Base-by-base conservation (phyloP, 2,888 invertebrate species). In the Malthinus seriepunctatus region DNA sequence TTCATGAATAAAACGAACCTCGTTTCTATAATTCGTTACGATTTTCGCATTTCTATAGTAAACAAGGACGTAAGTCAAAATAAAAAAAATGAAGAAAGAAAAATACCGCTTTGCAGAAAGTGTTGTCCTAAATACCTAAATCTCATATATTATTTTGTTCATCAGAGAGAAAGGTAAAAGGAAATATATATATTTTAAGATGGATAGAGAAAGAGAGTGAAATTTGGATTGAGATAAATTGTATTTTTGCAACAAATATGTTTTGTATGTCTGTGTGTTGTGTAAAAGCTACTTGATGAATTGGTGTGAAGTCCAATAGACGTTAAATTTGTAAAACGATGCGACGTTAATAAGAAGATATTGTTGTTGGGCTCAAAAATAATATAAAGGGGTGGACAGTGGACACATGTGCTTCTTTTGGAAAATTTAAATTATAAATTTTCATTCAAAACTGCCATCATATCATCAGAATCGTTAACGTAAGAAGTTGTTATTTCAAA, bases 241-340 rank as follows among this genome's bases (percentile, higher is more conserved):
- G 63, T 62, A 60, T 58, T 63, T 55, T 58, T 59, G n/a, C n/a
- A n/a, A n/a, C n/a, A n/a, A n/a, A n/a, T n/a, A n/a, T n/a, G n/a
- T n/a, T n/a, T n/a, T n/a, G n/a, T n/a, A n/a, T 23, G 23, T 5
- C 3, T 5, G 23, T 5, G 23, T 23, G 23, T 23, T 51, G 52
- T 56, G 56, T 50, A 58, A 53, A 51, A 51, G 57, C 46, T 34
- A 44, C 46, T 62, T 67, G 67, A 67, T 67, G 67, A 67, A 70
- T 70, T 69, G 70, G 69, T 69, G 67, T 67, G 69, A 69, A 67
- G 68, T 69, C 69, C 67, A 69, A 68, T 56, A 64, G 66, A 68
- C 69, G 66, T 69, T 69, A 68, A 59, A 60, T 52, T 59, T 37
- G 34, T 39, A 54, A 54, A 59, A 63, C 50, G 65, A 32, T 60